phyloP scores from a whole-genome alignment of 2,113 vertebrate species.

The Malaclemys terrapin region DNA sequence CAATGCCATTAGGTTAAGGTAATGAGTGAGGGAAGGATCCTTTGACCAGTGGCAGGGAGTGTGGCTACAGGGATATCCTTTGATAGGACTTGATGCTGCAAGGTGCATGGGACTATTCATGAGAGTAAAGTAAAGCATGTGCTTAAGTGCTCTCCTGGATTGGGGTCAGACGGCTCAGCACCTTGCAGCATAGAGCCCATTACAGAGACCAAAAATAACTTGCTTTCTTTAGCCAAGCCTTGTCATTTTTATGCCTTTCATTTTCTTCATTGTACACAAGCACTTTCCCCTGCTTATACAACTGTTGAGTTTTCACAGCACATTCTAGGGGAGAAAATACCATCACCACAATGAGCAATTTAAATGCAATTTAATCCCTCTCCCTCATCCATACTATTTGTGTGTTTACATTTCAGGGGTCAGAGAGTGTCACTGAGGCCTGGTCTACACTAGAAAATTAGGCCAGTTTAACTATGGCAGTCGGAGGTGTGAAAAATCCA shows the following conservation, averaged over 20 bases:
- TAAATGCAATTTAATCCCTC: background rate
- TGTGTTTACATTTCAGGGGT: constrained; percentile 9
- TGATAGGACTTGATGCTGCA: background rate
- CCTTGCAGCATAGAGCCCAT: accelerated
- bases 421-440: background rate
- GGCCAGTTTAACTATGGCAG: too few species aligned
- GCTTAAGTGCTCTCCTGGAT: background rate
- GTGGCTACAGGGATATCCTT: background rate
- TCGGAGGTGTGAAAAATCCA: too few species aligned
- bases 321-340: constrained; percentile 7
- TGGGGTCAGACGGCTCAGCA: background rate
- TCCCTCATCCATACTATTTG: background rate
- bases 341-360: background rate
- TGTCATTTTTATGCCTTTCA: background rate
- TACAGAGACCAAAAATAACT: background rate
- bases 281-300: background rate
- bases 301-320: background rate
- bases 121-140: background rate
- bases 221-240: background rate
- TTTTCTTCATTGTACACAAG: background rate
- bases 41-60: background rate
- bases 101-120: background rate
- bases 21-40: background rate
- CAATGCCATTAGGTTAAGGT: background rate
- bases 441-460: too few species aligned